Evolutionary conservation across 2,888 invertebrate species (phyloP).

Genomic region (Microplitis deprimator): DNA sequence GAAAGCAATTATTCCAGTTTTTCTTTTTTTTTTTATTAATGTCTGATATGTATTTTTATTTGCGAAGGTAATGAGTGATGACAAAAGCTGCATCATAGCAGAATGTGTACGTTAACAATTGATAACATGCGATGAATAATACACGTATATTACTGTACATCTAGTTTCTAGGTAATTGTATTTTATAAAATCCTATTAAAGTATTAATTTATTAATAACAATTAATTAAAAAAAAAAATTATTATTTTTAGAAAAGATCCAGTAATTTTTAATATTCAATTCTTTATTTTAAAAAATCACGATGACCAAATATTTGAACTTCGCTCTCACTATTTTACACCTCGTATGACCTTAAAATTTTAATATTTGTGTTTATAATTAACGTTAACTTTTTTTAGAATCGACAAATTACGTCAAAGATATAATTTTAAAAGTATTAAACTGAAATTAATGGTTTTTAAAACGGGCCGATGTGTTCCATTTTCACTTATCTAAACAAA

Average conservation of each 20-base stretch:
- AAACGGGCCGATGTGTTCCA: slow-evolving; percentile 9
- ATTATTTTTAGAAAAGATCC: neutral
- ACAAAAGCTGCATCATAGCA: neutral
- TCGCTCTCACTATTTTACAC: slow-evolving; percentile 42
- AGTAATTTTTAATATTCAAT: neutral
- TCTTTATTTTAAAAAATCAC: neutral
- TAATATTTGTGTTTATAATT: slow-evolving; percentile 7
- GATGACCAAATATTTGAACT: slow-evolving; percentile 52
- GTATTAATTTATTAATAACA: neutral
- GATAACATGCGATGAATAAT: neutral
- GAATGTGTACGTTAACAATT: neutral
- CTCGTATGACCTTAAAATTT: slow-evolving; percentile 29
- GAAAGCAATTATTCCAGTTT: neutral
- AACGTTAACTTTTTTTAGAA: neutral
- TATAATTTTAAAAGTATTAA: neutral
- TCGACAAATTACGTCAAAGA: neutral
- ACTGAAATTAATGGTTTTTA: neutral
- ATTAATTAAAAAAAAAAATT: neutral
- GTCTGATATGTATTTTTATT: neutral
- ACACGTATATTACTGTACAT: neutral
- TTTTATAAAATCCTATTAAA: neutral
- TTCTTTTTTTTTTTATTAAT: neutral
- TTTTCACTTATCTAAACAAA: slow-evolving; percentile 38
- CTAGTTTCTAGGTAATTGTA: neutral
- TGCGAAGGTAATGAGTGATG: neutral